Evolutionary conservation across 2,113 vertebrate species (phyloP), one percentile per base, ranked within the genome.

Genomic region (Tinamus guttatus): DNA sequence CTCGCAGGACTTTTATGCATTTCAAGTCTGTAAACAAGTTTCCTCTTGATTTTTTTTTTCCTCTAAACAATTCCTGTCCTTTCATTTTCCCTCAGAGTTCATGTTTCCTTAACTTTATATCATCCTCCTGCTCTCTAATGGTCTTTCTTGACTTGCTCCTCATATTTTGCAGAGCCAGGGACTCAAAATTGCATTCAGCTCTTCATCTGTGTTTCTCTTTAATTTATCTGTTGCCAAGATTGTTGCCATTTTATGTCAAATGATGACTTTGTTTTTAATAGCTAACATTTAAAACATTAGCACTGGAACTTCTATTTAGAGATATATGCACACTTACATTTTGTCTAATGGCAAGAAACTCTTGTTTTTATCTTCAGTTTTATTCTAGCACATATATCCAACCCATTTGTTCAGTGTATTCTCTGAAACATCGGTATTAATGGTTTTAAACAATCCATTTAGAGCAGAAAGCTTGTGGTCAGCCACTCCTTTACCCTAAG

Each of bases 381-480:
- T 59, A 60, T 59, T 56, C 18, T 52, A 60, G 11, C n/a, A 58
- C 17, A 91, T 78, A 60, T 4, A 79, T 27, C 7, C 30, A 84
- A 9, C 22, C 15, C 24, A 68, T 38, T 32, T 36, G 5, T 87
- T 71, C 59, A 58, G 34, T 68, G 47, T 41, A 41, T 56, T 86
- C n/a, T 87, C 30, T 20, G 24, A 71, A 84, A 62, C 49, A 60
- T 87, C 75, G 81, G 36, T 38, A 68, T 74, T 86, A 89, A 77
- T 80, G 74, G n/a, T 16, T 75, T 93, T 90, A 81, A 92, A 82
- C 47, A 81, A 84, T 41, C 40, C 54, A 74, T 78, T 87, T 86
- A 40, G 13, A 68, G 41, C 9, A 81, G 71, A 93, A 95, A 56
- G 43, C 58, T 81, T n/a, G 13, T 90, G 87, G 51, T 80, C 58